These are phyloP conservation scores for Pangasius larnaudii DNA, from an alignment of 2,797 vertebrate species.

Conservation along the genomic window DNA sequence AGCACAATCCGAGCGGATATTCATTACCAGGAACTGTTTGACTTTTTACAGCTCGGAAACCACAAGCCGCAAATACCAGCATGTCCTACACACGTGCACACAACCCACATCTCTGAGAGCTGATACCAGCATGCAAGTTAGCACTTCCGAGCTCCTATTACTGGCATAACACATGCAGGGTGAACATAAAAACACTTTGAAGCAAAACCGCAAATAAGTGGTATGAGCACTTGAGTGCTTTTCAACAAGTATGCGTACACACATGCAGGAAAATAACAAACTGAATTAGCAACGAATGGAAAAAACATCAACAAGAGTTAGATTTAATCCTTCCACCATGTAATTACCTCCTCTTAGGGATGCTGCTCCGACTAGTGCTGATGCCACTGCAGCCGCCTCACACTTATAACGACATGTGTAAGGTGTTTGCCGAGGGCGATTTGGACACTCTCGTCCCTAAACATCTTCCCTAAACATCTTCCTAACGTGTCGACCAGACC, in stretches of 20 bases:
- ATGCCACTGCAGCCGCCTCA: constrained; percentile 8
- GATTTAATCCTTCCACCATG: constrained; percentile 38
- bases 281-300: constrained; percentile 17
- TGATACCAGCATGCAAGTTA: constrained; percentile 51
- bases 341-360: constrained; percentile 37
- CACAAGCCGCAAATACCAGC: constrained; percentile 53
- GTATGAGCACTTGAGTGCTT: constrained; percentile 24
- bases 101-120: constrained; percentile 42
- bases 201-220: constrained; percentile 29
- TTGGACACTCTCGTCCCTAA: neutral
- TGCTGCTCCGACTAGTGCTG: constrained; percentile 8
- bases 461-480: neutral
- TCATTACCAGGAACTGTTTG: constrained; percentile 38
- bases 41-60: constrained; percentile 38
- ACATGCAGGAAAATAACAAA: constrained; percentile 23
- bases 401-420: neutral
- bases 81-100: constrained; percentile 42
- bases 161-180: constrained; percentile 19
- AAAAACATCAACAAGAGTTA: constrained; percentile 11
- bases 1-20: constrained; percentile 19
- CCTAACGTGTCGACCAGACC: neutral
- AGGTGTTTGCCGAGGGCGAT: constrained; percentile 14
- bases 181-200: constrained; percentile 12
- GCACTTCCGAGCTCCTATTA: constrained; percentile 50
- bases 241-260: constrained; percentile 24